Evolutionary conservation across 2,888 invertebrate genomes (phyloP).

Genomic region (Griposia aprilina): DNA sequence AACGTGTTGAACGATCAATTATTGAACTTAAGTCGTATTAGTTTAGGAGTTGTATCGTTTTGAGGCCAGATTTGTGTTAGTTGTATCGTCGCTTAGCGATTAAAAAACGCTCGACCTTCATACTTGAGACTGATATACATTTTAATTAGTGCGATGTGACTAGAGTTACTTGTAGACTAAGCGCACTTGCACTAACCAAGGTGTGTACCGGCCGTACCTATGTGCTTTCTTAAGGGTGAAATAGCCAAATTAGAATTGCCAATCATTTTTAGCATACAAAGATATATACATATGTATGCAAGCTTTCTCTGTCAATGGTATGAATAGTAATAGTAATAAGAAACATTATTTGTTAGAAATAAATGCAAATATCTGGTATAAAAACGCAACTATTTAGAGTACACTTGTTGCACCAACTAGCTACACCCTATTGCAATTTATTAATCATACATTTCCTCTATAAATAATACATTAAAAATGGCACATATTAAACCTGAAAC

Average conservation of each 20-base stretch:
- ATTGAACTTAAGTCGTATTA: conserved; percentile 23
- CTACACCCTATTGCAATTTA: conserved; percentile 13
- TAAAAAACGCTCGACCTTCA: conserved; percentile 17
- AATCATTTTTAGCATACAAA: conserved; percentile 24
- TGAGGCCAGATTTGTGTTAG: conserved; percentile 35
- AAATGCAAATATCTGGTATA: not conserved
- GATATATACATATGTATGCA: conserved; percentile 2
- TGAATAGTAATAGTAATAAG: not conserved
- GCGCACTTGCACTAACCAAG: conserved; percentile 40
- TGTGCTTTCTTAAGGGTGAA: conserved; percentile 29
- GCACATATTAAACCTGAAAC: conserved; percentile 20
- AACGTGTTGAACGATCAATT: conserved; percentile 53
- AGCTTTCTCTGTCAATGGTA: not conserved
- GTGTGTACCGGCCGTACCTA: conserved; percentile 18
- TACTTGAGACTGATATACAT: conserved; percentile 50
- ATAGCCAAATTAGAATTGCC: conserved; percentile 56
- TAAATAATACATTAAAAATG: conserved; percentile 10
- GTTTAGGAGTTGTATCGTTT: conserved; percentile 24
- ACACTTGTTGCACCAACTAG: conserved; percentile 7
- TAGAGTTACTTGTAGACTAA: conserved; percentile 11
- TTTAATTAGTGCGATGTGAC: conserved; percentile 37
- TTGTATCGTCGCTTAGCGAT: conserved; percentile 48
- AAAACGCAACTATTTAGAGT: not conserved
- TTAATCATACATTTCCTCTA: conserved; percentile 4
- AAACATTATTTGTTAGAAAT: not conserved